phyloP scores from a whole-genome alignment of 2,888 invertebrate genomes.

The Caenorhabditis panamensis region DNA sequence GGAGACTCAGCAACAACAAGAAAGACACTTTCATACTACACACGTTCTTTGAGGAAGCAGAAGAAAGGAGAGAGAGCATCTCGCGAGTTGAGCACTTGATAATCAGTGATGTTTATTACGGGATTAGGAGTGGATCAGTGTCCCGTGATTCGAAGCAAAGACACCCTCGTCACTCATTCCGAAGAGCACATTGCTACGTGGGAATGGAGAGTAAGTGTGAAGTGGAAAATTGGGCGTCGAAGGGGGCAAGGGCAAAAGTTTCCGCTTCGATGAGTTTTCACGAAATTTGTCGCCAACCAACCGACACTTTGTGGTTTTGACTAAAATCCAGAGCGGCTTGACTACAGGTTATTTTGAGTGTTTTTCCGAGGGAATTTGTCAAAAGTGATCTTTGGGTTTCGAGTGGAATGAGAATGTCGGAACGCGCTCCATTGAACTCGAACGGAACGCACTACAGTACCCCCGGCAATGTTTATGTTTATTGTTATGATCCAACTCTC shows the following conservation, averaged over 20 bases:
- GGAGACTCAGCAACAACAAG: conserved; percentile 37
- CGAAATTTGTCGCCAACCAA: background rate
- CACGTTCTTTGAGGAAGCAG: background rate
- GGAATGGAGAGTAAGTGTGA: background rate
- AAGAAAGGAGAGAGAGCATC: background rate
- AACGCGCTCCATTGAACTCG: no score
- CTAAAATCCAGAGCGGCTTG: background rate
- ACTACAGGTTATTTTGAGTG: background rate
- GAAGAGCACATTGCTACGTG: background rate
- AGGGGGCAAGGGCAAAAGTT: background rate
- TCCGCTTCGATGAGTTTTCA: conserved; percentile 1
- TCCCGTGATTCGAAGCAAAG: background rate
- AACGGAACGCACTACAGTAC: no score
- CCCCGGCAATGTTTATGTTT: no score
- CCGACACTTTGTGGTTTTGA: background rate
- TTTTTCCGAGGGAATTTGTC: no score
- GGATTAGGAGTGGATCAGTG: background rate
- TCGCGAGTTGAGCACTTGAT: background rate
- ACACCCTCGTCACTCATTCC: background rate
- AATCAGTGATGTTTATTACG: background rate
- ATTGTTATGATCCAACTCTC: no score
- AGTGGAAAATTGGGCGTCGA: background rate
- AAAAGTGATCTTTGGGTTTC: no score
- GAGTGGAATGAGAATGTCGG: no score
- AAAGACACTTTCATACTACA: conserved; percentile 18